phyloP scores from a whole-genome alignment of 2,797 vertebrate species.

The Melanotaenia trifasciata region DNA sequence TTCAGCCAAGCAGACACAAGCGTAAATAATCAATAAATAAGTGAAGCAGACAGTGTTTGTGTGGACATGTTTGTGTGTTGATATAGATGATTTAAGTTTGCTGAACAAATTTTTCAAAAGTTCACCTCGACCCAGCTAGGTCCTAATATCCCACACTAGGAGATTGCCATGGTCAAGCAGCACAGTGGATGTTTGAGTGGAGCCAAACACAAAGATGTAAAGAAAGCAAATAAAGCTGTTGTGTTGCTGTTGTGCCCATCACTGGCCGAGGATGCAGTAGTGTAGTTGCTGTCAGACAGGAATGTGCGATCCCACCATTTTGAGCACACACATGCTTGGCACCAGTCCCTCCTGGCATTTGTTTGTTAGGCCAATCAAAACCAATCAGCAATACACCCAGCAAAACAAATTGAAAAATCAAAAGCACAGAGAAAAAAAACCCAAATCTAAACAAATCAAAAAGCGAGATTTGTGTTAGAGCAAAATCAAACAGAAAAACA shows the following conservation, averaged over 20 bases:
- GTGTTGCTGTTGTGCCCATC: slow-evolving; percentile 46
- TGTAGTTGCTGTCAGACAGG: slow-evolving; percentile 39
- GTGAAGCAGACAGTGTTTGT: slow-evolving; percentile 22
- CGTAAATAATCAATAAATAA: slow-evolving; percentile 7
- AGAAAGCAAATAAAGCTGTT: slow-evolving; percentile 69
- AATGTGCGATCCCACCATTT: slow-evolving; percentile 16
- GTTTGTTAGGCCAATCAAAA: slow-evolving; percentile 58
- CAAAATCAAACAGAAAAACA: slow-evolving; percentile 45
- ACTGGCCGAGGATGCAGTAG: slow-evolving; percentile 38
- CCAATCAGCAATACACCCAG: slow-evolving; percentile 50
- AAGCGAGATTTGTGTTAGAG: slow-evolving; percentile 49
- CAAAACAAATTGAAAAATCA: slow-evolving; percentile 23
- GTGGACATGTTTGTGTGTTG: slow-evolving; percentile 12
- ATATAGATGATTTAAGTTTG: slow-evolving; percentile 20
- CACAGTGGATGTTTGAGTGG: slow-evolving; percentile 50
- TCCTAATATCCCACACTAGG: slow-evolving; percentile 46
- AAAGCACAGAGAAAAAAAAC: slow-evolving; percentile 9
- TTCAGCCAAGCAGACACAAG: slow-evolving; percentile 47
- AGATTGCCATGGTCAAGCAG: slow-evolving; percentile 76
- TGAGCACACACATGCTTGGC: slow-evolving; percentile 53
- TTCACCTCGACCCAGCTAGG: slow-evolving; percentile 39
- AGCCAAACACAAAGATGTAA: slow-evolving; percentile 54
- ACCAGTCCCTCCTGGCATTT: slow-evolving; percentile 45
- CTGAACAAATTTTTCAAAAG: slow-evolving; percentile 34
- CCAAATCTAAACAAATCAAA: slow-evolving; percentile 1